Percentiles rank a stretch among this genome's conserved stretches.
Conservation (phyloP, 1,140 invertebrate genomes). For the Drosophila auraria region DNA sequence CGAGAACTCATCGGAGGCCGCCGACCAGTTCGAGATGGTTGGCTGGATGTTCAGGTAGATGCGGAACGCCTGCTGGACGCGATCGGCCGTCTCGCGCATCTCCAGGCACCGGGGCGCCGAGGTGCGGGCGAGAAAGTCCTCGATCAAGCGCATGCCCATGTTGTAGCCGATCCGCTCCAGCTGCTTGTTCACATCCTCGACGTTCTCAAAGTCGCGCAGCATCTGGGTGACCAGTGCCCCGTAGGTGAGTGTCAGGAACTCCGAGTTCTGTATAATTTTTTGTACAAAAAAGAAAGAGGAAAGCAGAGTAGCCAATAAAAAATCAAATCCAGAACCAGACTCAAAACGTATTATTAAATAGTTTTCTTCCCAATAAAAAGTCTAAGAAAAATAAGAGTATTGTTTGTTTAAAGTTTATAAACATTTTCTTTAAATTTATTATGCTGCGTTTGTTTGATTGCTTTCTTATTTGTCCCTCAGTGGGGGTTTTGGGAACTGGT, state of each 20-base stretch:
- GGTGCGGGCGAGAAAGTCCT: conserved; percentile 98
- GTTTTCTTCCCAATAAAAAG: background rate
- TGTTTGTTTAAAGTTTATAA: conserved; percentile 10
- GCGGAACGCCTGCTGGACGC: conserved; percentile 93
- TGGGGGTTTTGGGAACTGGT: background rate
- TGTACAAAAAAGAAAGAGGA: conserved; percentile 27
- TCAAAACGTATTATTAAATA: conserved; percentile 5
- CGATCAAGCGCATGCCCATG: conserved; percentile 98
- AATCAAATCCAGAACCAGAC: conserved; percentile 36
- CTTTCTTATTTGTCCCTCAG: background rate
- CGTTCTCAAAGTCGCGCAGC: conserved; percentile 98
- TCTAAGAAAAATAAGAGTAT: background rate
- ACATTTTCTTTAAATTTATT: conserved; percentile 29
- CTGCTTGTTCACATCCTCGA: conserved; percentile 98
- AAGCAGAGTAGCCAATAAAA: conserved; percentile 42
- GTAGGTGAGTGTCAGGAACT: conserved; percentile 98
- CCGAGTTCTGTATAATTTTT: conserved; percentile 91
- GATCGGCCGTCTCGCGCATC: conserved; percentile 98
- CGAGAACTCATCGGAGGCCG: conserved; percentile 98
- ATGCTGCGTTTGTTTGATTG: conserved; percentile 1
- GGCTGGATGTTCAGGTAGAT: conserved; percentile 97
- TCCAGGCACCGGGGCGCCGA: conserved; percentile 96
- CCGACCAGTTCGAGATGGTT: conserved; percentile 96
- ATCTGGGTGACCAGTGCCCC: conserved; percentile 98
- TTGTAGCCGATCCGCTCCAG: conserved; percentile 98